Percentiles rank a stretch among this genome's conserved stretches.
These are phyloP conservation scores for Xanthia icteritia DNA, from an alignment of 2,888 invertebrate species.

Conservation along the genomic window DNA sequence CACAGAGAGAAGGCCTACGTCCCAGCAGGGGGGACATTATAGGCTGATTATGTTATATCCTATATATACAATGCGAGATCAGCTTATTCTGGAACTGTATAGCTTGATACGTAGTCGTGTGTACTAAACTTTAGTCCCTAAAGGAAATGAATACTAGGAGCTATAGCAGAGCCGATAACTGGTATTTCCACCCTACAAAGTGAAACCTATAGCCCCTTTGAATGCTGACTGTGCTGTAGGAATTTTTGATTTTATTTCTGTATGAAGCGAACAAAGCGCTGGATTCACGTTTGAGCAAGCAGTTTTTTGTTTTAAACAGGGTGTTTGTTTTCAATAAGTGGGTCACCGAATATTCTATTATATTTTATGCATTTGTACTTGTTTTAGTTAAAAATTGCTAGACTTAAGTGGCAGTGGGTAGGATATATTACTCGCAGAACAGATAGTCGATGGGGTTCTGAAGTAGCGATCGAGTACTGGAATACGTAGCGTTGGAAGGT, in stretches of 20 bases:
- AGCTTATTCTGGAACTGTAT: too few relatives aligned
- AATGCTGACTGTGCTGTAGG: constrained; percentile 44
- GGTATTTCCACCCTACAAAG: constrained; percentile 35
- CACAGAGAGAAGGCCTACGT: too few relatives aligned
- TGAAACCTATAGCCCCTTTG: constrained; percentile 55
- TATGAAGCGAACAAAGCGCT: constrained; percentile 46
- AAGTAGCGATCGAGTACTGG: too few relatives aligned
- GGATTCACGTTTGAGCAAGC: constrained; percentile 36
- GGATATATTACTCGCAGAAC: too few relatives aligned
- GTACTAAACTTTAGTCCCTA: neutral
- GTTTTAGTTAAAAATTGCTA: neutral
- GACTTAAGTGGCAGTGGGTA: too few relatives aligned
- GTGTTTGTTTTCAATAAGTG: constrained; percentile 38
- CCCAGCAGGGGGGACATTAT: too few relatives aligned
- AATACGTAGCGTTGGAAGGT: too few relatives aligned
- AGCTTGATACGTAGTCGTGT: too few relatives aligned
- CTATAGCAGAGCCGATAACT: constrained; percentile 11
- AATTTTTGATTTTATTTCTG: constrained; percentile 60
- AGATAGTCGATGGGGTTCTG: too few relatives aligned
- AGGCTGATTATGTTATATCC: too few relatives aligned
- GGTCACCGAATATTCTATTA: constrained; percentile 4
- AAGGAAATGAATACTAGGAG: neutral
- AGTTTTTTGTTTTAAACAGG: constrained; percentile 40
- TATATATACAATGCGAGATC: too few relatives aligned
- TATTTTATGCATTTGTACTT: neutral